phyloP scores from a whole-genome alignment of 1,140 invertebrate genomes.

The Cephus cinctus region DNA sequence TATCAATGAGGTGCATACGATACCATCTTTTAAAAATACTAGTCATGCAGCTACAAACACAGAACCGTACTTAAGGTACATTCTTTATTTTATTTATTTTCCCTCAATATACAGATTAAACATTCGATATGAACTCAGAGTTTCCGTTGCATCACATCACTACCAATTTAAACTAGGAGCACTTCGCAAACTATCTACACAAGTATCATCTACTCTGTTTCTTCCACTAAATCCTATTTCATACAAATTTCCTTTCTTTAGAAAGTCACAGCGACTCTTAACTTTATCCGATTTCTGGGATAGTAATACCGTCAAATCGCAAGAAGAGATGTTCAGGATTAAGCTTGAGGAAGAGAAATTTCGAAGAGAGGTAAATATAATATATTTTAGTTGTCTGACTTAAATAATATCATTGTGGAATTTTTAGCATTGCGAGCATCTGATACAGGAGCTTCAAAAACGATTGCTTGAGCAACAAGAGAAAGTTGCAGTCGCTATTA shows the following conservation, averaged over 20 bases:
- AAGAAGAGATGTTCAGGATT: conserved; percentile 50
- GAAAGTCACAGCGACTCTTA: conserved; percentile 43
- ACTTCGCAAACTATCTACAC: too few relatives aligned
- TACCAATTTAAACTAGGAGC: too few relatives aligned
- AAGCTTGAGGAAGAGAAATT: conserved; percentile 75
- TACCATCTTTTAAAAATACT: conserved; percentile 11
- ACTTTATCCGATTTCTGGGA: conserved; percentile 61
- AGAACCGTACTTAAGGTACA: conserved; percentile 31
- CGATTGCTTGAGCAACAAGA: conserved; percentile 74
- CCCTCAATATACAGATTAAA: too few relatives aligned
- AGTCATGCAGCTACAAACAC: conserved; percentile 23
- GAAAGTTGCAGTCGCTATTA: conserved; percentile 72
- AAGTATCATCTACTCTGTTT: too few relatives aligned
- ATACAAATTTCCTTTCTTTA: conserved; percentile 17
- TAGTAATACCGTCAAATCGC: conserved; percentile 39
- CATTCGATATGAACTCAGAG: too few relatives aligned
- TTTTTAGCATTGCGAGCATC: conserved; percentile 72
- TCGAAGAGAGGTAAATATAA: conserved; percentile 62
- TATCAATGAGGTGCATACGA: conserved; percentile 7
- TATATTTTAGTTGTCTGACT: conserved; percentile 5
- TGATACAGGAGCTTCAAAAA: conserved; percentile 72
- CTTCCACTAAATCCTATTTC: too few relatives aligned
- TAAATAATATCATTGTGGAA: conserved; percentile 5
- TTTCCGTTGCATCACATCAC: too few relatives aligned
- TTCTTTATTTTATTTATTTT: neutral